These are phyloP conservation scores for Recurvirostra avosetta DNA, from an alignment of 2,113 vertebrate genomes.

Conservation along the genomic window DNA sequence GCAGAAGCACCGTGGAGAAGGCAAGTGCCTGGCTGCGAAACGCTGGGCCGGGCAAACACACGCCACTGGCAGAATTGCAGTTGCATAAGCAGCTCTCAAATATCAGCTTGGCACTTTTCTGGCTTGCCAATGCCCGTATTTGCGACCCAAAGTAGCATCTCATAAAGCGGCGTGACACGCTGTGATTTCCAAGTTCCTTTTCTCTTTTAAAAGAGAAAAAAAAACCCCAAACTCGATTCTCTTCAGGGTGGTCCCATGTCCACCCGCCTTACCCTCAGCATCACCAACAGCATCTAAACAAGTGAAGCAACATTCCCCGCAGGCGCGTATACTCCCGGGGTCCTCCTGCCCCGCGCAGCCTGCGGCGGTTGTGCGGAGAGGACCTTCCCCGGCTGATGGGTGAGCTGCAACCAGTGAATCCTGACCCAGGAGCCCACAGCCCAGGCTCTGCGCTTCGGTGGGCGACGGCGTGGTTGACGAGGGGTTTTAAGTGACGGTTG, in stretches of 20 bases:
- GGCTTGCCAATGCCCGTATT: neutral
- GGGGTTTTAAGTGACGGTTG: neutral
- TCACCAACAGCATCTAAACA: neutral
- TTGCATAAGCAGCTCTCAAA: neutral
- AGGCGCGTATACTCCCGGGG: too few species aligned
- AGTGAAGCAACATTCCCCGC: neutral
- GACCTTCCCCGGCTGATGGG: neutral
- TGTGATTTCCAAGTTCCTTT: neutral
- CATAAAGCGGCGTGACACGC: neutral
- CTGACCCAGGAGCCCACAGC: neutral
- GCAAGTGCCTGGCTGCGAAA: fast-evolving
- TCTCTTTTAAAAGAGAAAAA: neutral
- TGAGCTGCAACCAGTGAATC: neutral
- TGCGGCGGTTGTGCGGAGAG: neutral
- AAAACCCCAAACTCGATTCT: fast-evolving
- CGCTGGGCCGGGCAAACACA: neutral
- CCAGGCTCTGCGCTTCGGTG: neutral
- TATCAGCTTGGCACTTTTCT: neutral
- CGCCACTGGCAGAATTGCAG: neutral
- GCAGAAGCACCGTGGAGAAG: neutral
- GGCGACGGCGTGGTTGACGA: neutral
- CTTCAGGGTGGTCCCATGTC: neutral
- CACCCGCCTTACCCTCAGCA: too few species aligned
- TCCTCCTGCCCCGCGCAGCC: neutral
- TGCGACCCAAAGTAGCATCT: neutral